A percentile compares a stretch with the other conserved stretches of the same genome.
Conservation (phyloP, 2,113 vertebrate genomes). For the Nipponia nippon region DNA sequence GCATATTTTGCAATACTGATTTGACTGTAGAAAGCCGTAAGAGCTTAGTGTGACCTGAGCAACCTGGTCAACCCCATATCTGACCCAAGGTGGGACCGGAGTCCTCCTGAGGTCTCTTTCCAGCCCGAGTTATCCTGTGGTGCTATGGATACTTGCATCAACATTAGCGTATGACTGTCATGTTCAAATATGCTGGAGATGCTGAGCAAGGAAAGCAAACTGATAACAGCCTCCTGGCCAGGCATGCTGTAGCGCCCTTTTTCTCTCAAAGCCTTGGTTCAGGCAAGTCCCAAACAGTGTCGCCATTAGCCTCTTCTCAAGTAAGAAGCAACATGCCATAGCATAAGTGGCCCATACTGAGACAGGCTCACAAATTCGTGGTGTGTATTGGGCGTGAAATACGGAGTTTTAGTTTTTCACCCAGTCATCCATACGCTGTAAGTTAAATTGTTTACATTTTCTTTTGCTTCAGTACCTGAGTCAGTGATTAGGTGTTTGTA, state of each 20-base stretch:
- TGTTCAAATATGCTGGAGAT: background rate
- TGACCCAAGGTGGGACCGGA: background rate
- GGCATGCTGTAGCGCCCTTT: background rate
- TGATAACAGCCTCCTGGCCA: background rate
- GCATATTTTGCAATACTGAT: background rate
- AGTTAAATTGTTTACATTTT: background rate
- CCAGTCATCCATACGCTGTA: background rate
- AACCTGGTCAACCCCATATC: fast-evolving
- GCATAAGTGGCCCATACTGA: background rate
- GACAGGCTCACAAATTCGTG: background rate
- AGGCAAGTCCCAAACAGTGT: background rate
- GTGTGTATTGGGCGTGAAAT: background rate
- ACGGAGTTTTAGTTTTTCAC: background rate
- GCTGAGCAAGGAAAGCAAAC: background rate
- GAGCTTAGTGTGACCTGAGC: background rate
- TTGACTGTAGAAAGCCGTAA: background rate
- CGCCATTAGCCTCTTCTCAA: background rate
- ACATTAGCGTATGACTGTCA: fast-evolving
- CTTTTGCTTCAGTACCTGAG: background rate
- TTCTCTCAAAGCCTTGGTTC: background rate
- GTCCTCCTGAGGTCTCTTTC: background rate
- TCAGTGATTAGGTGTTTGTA: background rate
- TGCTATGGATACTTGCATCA: background rate
- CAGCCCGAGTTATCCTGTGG: background rate
- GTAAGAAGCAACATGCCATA: no score